phyloP scores from a whole-genome alignment of 2,797 vertebrate genomes.

The Periophthalmus magnuspinnatus region DNA sequence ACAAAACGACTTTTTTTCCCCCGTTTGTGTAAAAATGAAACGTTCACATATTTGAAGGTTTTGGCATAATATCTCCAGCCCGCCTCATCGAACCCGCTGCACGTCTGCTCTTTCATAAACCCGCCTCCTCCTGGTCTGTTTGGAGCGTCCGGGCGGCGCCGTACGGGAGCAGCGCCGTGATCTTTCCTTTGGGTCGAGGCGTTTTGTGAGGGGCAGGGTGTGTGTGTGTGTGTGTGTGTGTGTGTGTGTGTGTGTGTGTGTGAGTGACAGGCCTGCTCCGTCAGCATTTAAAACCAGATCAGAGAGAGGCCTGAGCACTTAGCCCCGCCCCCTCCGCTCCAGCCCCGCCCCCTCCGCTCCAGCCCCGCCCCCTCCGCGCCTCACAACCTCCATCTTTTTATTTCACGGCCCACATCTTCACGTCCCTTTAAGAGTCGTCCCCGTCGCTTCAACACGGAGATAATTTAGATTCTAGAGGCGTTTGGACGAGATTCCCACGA shows the following conservation, averaged over 20 bases:
- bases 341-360: no score
- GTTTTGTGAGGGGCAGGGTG: no score
- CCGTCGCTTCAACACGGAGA: conserved; percentile 25
- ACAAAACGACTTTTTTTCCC: no score
- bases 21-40: no score
- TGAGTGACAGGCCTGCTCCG: conserved; percentile 49
- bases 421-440: conserved; percentile 4
- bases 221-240: no score
- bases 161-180: conserved; percentile 34
- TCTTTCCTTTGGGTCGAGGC: no score
- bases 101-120: neutral
- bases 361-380: conserved; percentile 27
- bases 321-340: no score
- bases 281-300: conserved; percentile 70
- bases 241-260: no score
- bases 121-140: neutral
- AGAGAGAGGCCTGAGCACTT: conserved; percentile 51
- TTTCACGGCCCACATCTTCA: conserved; percentile 44
- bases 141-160: neutral
- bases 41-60: neutral
- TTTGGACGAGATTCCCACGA: no score
- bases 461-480: conserved; percentile 51
- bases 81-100: neutral
- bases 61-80: neutral
- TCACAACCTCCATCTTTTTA: conserved; percentile 41